phyloP scores from a whole-genome alignment of 1,140 invertebrate species.

The Doryteuthis pealeii region DNA sequence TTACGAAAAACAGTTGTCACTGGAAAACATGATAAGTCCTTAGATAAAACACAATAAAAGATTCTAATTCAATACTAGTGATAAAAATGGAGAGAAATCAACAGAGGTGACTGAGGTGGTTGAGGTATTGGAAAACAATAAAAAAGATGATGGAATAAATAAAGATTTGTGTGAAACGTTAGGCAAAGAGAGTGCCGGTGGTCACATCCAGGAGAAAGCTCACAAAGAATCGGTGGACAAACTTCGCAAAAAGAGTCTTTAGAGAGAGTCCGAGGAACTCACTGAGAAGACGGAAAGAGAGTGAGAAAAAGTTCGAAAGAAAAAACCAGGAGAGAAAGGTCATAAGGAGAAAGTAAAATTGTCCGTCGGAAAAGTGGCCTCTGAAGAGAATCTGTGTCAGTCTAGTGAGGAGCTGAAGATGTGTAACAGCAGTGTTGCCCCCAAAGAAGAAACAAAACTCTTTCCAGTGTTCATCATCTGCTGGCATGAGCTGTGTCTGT shows the following conservation, averaged over 20 bases:
- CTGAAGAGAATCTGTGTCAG: constrained; percentile 27
- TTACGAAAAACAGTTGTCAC: background rate
- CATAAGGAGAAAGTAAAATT: constrained; percentile 33
- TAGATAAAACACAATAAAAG: background rate
- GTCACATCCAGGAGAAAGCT: background rate
- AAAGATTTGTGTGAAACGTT: too few species aligned
- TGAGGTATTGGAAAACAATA: too few species aligned
- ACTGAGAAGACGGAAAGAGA: constrained; percentile 29
- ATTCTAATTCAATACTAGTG: too few species aligned
- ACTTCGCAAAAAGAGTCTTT: background rate
- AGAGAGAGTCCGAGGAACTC: background rate
- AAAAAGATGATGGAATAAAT: too few species aligned
- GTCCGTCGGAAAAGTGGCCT: constrained; percentile 30
- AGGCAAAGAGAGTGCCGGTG: background rate
- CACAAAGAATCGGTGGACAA: background rate
- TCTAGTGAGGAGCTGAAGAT: constrained; percentile 17
- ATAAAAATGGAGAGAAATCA: too few species aligned
- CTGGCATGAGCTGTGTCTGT: background rate
- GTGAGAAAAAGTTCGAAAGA: constrained; percentile 28
- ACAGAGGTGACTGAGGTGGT: too few species aligned
- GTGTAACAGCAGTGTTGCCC: constrained; percentile 74
- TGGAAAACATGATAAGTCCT: background rate
- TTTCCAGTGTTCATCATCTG: constrained; percentile 66
- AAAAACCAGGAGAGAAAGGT: constrained; percentile 19
- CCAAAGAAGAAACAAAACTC: constrained; percentile 82